Evolutionary conservation across 2,888 invertebrate species (phyloP).

Genomic region (Plutella xylostella): DNA sequence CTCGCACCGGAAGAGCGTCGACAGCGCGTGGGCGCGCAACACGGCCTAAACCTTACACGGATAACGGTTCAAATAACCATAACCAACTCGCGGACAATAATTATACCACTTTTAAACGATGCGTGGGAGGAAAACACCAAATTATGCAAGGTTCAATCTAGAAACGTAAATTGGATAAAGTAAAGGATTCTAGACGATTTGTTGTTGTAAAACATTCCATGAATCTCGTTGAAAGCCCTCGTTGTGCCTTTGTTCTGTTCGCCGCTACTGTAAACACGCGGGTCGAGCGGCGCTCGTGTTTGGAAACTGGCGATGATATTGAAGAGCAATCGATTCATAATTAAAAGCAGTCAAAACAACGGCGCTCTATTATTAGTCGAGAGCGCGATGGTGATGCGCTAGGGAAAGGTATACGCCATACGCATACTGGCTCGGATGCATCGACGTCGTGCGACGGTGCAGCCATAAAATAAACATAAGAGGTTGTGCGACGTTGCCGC

Average conservation of each 20-base stretch:
- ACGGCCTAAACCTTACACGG: background rate
- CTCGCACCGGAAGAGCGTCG: no score
- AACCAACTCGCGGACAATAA: no score
- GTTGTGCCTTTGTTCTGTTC: slow-evolving; percentile 34
- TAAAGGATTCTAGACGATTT: no score
- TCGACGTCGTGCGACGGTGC: no score
- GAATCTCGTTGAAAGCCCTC: slow-evolving; percentile 36
- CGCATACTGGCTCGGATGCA: slow-evolving; percentile 16
- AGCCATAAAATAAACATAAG: slow-evolving; percentile 28
- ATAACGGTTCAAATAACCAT: slow-evolving; percentile 4
- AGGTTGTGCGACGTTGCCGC: slow-evolving; percentile 43
- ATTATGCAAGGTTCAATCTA: slow-evolving; percentile 1
- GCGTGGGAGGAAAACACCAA: background rate
- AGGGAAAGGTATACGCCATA: slow-evolving; percentile 3
- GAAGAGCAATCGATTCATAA: slow-evolving; percentile 28
- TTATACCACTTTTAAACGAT: no score
- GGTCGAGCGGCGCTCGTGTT: slow-evolving; percentile 16
- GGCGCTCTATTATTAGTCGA: slow-evolving; percentile 14
- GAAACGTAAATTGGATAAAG: no score
- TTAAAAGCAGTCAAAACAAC: slow-evolving; percentile 31
- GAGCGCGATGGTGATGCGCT: background rate
- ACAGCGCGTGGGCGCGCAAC: background rate
- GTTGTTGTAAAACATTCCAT: slow-evolving; percentile 45
- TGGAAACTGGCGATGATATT: slow-evolving; percentile 23
- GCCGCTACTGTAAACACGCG: slow-evolving; percentile 27